Base-by-base conservation (phyloP, 2,888 invertebrate species). In the Pseudoips prasinana region DNA sequence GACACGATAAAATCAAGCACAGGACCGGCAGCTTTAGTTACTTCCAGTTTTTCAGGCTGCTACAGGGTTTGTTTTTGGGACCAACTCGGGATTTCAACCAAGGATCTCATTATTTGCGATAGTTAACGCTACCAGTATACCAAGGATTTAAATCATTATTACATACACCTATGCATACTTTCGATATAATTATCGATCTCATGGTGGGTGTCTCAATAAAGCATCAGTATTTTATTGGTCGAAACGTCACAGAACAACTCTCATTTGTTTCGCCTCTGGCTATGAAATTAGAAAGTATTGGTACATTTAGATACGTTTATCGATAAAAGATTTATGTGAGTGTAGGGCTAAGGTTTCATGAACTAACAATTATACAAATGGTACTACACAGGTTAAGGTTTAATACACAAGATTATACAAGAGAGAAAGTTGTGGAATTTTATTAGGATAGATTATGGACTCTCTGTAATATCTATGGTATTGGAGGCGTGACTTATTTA, bases 241-340 rank as follows among this genome's bases (percentile, higher is more conserved):
- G 62, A 62, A 64, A 69, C 68, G 64, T 69, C 72, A 71, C 70
- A 64, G 63, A 77, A 76, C 69, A 69, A 69, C 67, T 68, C 69
- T 73, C 74, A 71, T 79, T 76, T 76, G 68, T 73, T 76, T 76
- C 59, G 84, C 86, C 79, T 58, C 66, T 48, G 67, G 87, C 76
- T 63, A 78, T 65, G 66, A 81, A 85, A 84, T 87, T 87, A 87
- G 87, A 88, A 88, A 87, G 87, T 82, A 54, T 58, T 33, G 44
- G 35, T 54, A 45, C 61, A 52, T 55, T 56, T 44, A 66, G 58
- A 63, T 67, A 67, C 51, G 55, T 67, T 67, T 66, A 65, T 71
- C 71, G 66, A 76, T 81, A 75, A 68, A 14, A 83, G 78, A 85
- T 83, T 81, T 85, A 83, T 74, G 70, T 64, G n/a, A n/a, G n/a